Percentiles rank a stretch among this genome's conserved stretches.
phyloP scores from a whole-genome alignment of 2,113 vertebrate species.

The Odocoileus virginianus region DNA sequence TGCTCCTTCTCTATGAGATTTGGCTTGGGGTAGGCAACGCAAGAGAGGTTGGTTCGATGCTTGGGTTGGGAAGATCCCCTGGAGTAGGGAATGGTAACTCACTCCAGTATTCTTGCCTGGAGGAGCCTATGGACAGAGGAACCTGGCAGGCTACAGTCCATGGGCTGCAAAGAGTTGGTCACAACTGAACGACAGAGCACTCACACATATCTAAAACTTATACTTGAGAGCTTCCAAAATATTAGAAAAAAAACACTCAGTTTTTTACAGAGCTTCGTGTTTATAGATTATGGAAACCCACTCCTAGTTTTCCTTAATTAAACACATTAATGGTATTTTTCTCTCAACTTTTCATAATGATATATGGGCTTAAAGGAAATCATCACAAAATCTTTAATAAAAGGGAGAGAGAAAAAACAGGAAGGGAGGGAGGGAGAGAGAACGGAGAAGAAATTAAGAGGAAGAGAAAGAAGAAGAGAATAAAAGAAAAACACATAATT shows the following conservation, averaged over 20 bases:
- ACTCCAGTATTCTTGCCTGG: background rate
- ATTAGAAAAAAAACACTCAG: background rate
- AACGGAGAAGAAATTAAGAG: background rate
- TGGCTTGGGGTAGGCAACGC: background rate
- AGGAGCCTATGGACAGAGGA: background rate
- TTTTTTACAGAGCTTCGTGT: background rate
- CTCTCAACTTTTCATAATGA: background rate
- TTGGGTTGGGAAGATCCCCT: background rate
- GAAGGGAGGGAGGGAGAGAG: too few relatives aligned
- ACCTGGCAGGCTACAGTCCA: background rate
- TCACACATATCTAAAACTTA: background rate
- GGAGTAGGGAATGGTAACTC: background rate
- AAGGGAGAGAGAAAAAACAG: background rate
- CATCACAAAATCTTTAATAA: background rate
- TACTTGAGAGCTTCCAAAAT: background rate
- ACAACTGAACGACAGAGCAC: background rate
- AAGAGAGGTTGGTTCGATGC: fast-evolving
- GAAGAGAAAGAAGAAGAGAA: background rate
- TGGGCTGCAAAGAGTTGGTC: background rate
- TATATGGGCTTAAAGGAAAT: background rate
- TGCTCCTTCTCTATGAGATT: background rate
- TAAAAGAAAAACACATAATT: background rate
- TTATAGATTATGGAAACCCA: background rate
- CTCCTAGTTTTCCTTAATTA: background rate
- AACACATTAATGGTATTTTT: background rate